phyloP scores from a whole-genome alignment of 37 sponge, comb jelly and placozoan species.

The Bolinopsis microptera region DNA sequence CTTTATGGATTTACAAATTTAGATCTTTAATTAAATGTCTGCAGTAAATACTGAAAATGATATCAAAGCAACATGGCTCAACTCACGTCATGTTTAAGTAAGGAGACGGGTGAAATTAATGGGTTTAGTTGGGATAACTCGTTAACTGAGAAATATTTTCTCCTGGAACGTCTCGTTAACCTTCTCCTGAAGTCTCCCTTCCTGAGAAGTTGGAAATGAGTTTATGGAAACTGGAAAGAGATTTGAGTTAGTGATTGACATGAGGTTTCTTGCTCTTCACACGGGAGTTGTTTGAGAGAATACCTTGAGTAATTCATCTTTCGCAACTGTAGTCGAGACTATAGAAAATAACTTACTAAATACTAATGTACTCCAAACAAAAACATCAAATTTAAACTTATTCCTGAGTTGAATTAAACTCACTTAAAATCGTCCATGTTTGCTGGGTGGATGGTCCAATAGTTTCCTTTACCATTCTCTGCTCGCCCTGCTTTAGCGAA shows the following conservation, averaged over 20 bases:
- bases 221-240: neutral
- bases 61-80: neutral
- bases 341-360: too few relatives aligned
- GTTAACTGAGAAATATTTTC: slow-evolving; percentile 43
- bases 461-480: slow-evolving; percentile 78
- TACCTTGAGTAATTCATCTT: too few relatives aligned
- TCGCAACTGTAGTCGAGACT: too few relatives aligned
- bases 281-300: too few relatives aligned
- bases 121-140: slow-evolving; percentile 53
- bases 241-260: too few relatives aligned
- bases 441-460: slow-evolving; percentile 78
- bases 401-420: neutral
- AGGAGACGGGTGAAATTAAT: slow-evolving; percentile 1
- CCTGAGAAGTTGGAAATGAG: slow-evolving; percentile 16
- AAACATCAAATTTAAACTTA: neutral
- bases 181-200: slow-evolving; percentile 57
- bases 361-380: too few relatives aligned
- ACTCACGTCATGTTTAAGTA: neutral
- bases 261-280: too few relatives aligned
- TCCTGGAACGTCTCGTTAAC: slow-evolving; percentile 24
- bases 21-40: too few relatives aligned
- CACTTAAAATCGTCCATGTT: slow-evolving; percentile 74
- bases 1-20: too few relatives aligned
- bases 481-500: slow-evolving; percentile 75
- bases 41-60: too few relatives aligned